These are phyloP conservation scores for Drosophila pegasa DNA, from an alignment of 2,888 invertebrate species.

Conservation along the genomic window DNA sequence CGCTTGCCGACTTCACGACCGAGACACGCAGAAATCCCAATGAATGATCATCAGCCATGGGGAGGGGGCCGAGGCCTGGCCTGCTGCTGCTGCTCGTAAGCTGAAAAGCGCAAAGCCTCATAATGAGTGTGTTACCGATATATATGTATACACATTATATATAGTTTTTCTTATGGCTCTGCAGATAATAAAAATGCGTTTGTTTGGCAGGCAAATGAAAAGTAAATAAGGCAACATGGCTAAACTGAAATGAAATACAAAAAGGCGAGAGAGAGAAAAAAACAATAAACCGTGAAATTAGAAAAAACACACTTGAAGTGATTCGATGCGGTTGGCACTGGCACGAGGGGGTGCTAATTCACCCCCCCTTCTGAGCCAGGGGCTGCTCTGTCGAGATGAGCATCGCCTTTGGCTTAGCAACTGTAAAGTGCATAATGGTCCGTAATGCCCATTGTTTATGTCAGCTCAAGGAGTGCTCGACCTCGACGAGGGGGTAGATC, in stretches of 20 bases:
- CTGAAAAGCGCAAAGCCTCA: slow-evolving; percentile 60
- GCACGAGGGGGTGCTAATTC: neutral
- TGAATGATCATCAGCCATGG: slow-evolving; percentile 66
- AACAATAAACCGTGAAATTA: slow-evolving; percentile 73
- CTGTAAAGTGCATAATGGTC: slow-evolving; percentile 58
- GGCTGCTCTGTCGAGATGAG: slow-evolving; percentile 28
- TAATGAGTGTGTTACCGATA: slow-evolving; percentile 29
- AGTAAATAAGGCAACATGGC: slow-evolving; percentile 66
- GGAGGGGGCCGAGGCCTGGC: slow-evolving; percentile 14
- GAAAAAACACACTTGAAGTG: slow-evolving; percentile 78
- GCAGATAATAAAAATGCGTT: slow-evolving; percentile 52
- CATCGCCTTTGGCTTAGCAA: slow-evolving; percentile 56
- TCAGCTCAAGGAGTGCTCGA: slow-evolving; percentile 27
- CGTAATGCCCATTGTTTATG: slow-evolving; percentile 59
- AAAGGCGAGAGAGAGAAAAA: slow-evolving; percentile 55
- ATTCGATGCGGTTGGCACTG: slow-evolving; percentile 68
- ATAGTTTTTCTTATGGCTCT: slow-evolving; percentile 6
- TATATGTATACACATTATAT: neutral
- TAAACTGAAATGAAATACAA: slow-evolving; percentile 62
- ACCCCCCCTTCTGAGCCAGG: neutral
- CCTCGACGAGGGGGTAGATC: neutral
- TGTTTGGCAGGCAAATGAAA: slow-evolving; percentile 74
- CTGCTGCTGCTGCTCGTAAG: slow-evolving; percentile 36
- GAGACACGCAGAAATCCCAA: slow-evolving; percentile 73
- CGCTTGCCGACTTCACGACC: slow-evolving; percentile 62